These are phyloP conservation scores for Xiphorhynchus erythropygius DNA, from an alignment of 2,797 vertebrate genomes.

Conservation along the genomic window DNA sequence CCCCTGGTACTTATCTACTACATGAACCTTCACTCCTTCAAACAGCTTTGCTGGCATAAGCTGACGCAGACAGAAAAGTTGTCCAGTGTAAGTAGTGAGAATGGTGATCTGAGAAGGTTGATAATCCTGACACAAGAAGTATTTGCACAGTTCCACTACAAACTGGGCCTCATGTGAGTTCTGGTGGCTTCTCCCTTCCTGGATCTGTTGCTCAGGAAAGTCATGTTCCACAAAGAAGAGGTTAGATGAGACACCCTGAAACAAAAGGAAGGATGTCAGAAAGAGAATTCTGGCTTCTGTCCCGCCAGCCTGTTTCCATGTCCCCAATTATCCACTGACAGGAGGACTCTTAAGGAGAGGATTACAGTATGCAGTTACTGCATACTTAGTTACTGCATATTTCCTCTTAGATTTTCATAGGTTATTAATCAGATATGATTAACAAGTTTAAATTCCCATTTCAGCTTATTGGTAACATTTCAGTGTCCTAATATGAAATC, in stretches of 20 bases:
- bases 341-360: neutral
- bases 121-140: slow-evolving; percentile 89
- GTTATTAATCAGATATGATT: neutral
- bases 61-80: slow-evolving; percentile 87
- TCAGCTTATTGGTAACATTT: neutral
- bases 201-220: slow-evolving; percentile 83
- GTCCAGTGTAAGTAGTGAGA: slow-evolving; percentile 92
- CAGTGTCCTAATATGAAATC: neutral
- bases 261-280: neutral
- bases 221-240: slow-evolving; percentile 91
- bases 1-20: slow-evolving; percentile 97
- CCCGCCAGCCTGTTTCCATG: neutral
- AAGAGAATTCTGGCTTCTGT: neutral
- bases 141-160: slow-evolving; percentile 87
- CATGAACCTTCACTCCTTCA: slow-evolving; percentile 88
- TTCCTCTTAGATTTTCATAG: neutral
- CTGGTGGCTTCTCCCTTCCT: slow-evolving; percentile 90
- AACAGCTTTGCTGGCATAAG: slow-evolving; percentile 85
- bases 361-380: neutral
- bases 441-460: neutral
- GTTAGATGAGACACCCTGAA: slow-evolving; percentile 86
- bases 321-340: neutral
- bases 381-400: neutral
- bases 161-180: slow-evolving; percentile 89
- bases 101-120: slow-evolving; percentile 92